These are phyloP conservation scores for Panthera leo DNA, from an alignment of 2,113 vertebrate genomes.

Conservation along the genomic window DNA sequence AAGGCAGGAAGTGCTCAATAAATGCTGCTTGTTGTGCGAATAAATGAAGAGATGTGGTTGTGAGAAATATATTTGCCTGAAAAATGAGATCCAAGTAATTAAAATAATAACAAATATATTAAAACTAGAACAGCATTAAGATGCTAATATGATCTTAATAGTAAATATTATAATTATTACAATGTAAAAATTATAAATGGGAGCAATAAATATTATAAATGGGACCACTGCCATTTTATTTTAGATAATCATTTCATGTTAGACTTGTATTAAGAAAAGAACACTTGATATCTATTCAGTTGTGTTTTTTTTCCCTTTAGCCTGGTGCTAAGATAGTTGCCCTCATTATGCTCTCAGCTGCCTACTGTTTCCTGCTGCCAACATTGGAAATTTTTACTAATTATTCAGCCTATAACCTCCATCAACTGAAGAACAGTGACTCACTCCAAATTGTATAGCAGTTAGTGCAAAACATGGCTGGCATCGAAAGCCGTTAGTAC, in stretches of 20 bases:
- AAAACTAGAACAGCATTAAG: neutral
- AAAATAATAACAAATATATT: slow-evolving; percentile 19
- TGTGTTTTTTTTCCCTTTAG: neutral
- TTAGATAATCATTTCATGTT: neutral
- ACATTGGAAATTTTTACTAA: neutral
- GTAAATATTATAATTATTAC: neutral
- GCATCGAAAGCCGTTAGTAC: neutral
- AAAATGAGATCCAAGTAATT: neutral
- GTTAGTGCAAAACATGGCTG: neutral
- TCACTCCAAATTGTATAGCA: neutral
- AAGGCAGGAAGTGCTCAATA: neutral
- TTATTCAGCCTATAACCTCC: neutral
- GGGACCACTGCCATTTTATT: neutral
- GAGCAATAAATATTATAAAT: neutral
- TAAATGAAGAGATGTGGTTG: neutral
- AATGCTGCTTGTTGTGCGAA: neutral
- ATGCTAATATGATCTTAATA: neutral
- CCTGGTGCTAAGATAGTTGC: neutral
- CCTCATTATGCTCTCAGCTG: neutral
- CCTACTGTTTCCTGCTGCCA: neutral
- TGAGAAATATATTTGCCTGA: neutral
- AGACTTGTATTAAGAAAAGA: slow-evolving; percentile 17
- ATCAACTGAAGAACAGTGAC: neutral
- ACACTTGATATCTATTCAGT: neutral
- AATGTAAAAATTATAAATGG: neutral